Base-by-base conservation (phyloP, 2,113 vertebrate species). In the Dipodomys stephensi region DNA sequence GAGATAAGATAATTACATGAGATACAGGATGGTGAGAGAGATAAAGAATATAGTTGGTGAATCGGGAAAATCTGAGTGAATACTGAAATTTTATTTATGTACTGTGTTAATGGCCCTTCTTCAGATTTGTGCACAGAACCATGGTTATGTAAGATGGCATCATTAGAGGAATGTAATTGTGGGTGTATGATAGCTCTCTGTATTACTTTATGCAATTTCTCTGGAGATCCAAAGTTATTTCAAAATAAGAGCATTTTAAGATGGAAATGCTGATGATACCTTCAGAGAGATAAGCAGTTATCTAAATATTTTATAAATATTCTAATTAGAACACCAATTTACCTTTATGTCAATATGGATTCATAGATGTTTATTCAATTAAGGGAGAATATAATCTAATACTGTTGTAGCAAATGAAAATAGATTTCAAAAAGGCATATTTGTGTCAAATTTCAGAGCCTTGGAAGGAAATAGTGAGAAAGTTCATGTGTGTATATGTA, bases 271-370 rank as follows among this genome's bases (percentile, higher is more conserved):
- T 88, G 88, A 62, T 65, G 22, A 4, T 72, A 62, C 0, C 7
- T 18, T 87, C 44, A 79, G n/a, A 69, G 57, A 71, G 4, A 27
- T 32, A 89, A 88, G 49, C 79, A 87, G 90, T 80, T 83, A n/a
- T 57, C 49, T 39, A 49, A 49, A 12, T 49, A 49, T 9, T 49
- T 12, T 49, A 49, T 49, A 57, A 16, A 57, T 57, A 57, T 13
- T 57, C 53, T 57, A 57, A 57, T 57, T 57, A 57, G 53, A 57
- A 57, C 53, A 57, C 53, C 53, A 57, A 57, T 18, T 57, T n/a
- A 44, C 0, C 30, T 92, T 84, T 53, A 9, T 62, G 27, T 65
- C 25, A 87, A 1, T 35, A 23, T 20, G 11, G 6, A n/a, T 84
- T 92, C 32, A 68, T 68, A 35, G 7, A 64, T 62, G 28, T 12